Evolutionary conservation across 1,140 invertebrate genomes (phyloP), one percentile per base, ranked within the genome.

Genomic region (Augochlora pura): DNA sequence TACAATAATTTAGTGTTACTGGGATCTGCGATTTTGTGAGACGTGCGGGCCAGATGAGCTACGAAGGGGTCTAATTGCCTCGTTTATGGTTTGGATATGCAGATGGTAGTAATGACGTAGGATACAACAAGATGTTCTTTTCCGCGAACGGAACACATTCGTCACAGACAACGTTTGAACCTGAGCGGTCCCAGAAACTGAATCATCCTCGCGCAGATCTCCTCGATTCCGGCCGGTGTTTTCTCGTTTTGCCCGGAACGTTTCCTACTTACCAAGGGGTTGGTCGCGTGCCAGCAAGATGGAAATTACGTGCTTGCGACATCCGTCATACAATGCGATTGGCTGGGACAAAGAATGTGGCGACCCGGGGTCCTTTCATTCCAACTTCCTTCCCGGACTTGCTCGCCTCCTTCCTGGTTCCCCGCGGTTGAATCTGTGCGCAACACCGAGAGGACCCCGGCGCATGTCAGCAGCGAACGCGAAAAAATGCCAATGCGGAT

Each of bases 221-320:
- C 46, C 9, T 1, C n/a, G 10, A 7, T 59, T 21, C 16, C 16
- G 12, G 0, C 10, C 4, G 2, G 14, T 23, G n/a, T 63, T 27
- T 46, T 46, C 14, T 1, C 78, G 57, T 32, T 42, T 25, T 70
- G 27, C 32, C 21, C 49, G 25, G 64, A 49, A 67, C 23, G 27
- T 59, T 79, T 79, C 16, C 71, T 64, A 64, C 83, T 84, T 71
- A 38, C 25, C 12, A 60, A 4, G 67, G 65, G 81, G 80, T 85
- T 84, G 73, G 68, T 84, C 57, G 27, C 27, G 21, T 57, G 78
- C 72, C 82, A 84, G 60, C 18, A 57, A 63, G 49, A 84, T 84
- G 70, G 75, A 75, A 81, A 81, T 85, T 73, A 77, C 59, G 39
- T 72, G 49, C 32, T 66, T 42, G 78, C 79, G 69, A 81, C 73